Percentiles rank a stretch among this genome's conserved stretches.
phyloP scores from a whole-genome alignment of 2,113 vertebrate species.

The Python bivittatus region DNA sequence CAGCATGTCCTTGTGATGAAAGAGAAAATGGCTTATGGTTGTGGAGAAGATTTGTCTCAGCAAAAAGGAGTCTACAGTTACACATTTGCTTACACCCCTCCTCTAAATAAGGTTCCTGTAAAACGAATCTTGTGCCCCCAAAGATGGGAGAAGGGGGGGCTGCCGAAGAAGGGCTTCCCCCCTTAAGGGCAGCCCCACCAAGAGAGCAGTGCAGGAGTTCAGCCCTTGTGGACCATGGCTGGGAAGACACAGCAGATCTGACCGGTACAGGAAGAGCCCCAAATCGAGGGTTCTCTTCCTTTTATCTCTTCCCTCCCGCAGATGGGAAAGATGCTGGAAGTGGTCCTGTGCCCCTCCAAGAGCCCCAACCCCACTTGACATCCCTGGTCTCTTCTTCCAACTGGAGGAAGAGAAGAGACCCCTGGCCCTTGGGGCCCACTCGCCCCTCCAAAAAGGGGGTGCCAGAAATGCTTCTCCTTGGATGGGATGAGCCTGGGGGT shows the following conservation, averaged over 20 bases:
- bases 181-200: not conserved
- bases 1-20: not conserved
- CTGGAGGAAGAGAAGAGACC: not conserved
- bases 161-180: not conserved
- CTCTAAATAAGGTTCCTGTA: not conserved
- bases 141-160: no score
- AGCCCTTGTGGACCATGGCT: not conserved
- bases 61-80: not conserved
- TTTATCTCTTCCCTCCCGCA: not conserved
- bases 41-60: not conserved
- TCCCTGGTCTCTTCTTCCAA: not conserved
- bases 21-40: not conserved
- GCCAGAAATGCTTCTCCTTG: not conserved
- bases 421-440: not conserved
- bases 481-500: no score
- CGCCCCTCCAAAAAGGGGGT: no score
- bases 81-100: not conserved
- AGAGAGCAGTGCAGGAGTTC: not conserved
- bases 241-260: not conserved
- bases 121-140: not conserved
- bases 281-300: not conserved
- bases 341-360: not conserved
- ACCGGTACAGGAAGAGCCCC: no score
- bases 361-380: not conserved
- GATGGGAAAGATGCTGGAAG: not conserved